These are phyloP conservation scores for Odontamblyopus lacepedii DNA, from an alignment of 2,797 vertebrate species.

Conservation along the genomic window DNA sequence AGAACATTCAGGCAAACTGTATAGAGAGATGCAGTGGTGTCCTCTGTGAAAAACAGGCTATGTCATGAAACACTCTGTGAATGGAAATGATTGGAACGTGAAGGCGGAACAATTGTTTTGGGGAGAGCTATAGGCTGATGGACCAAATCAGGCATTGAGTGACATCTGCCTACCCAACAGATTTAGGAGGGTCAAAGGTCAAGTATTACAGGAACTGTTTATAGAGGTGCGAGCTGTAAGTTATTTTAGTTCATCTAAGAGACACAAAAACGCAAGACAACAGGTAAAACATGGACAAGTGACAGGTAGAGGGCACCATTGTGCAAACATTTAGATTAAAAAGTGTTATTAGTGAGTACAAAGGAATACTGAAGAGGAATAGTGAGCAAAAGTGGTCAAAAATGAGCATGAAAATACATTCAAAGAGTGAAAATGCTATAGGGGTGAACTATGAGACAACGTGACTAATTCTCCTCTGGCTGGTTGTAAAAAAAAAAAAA, in stretches of 20 bases:
- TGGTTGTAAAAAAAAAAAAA: constrained; percentile 30
- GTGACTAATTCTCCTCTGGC: constrained; percentile 41
- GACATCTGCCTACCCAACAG: constrained; percentile 83
- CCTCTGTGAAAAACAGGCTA: constrained; percentile 84
- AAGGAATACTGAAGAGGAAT: constrained; percentile 26
- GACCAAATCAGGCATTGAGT: constrained; percentile 58
- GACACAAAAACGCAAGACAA: constrained; percentile 47
- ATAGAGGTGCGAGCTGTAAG: constrained; percentile 23
- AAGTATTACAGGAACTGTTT: constrained; percentile 12
- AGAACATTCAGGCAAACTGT: constrained; percentile 69
- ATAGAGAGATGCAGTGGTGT: constrained; percentile 84
- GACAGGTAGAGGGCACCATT: constrained; percentile 34
- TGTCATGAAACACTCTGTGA: constrained; percentile 85
- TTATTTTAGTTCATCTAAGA: constrained; percentile 41
- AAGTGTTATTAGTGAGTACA: constrained; percentile 5
- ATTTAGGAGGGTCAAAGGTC: constrained; percentile 28
- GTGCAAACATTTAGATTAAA: constrained; percentile 22
- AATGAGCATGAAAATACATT: constrained; percentile 45
- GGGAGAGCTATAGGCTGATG: constrained; percentile 25
- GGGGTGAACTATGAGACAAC: constrained; percentile 46
- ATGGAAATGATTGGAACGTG: constrained; percentile 70
- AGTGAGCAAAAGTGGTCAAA: constrained; percentile 22
- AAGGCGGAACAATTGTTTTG: constrained; percentile 48
- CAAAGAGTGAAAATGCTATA: constrained; percentile 48
- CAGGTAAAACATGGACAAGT: constrained; percentile 46